These are phyloP conservation scores for Scomber colias DNA, from an alignment of 2,113 vertebrate genomes.

Conservation along the genomic window DNA sequence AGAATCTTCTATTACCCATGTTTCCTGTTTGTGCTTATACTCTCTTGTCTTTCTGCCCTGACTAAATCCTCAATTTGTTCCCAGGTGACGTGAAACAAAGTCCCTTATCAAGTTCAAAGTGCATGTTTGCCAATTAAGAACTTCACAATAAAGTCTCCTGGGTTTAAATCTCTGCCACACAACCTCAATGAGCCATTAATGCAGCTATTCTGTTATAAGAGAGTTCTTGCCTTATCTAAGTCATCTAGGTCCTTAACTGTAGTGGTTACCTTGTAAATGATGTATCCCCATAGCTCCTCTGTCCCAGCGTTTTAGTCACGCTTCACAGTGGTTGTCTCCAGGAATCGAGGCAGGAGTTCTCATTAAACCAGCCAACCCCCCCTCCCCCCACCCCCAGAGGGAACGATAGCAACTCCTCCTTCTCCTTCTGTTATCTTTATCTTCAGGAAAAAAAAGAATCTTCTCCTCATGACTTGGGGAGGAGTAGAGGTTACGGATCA, in stretches of 20 bases:
- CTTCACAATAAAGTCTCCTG: background rate
- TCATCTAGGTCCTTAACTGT: background rate
- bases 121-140: conserved; percentile 26
- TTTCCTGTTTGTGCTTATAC: background rate
- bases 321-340: conserved; percentile 44
- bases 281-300: conserved; percentile 26
- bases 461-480: conserved; percentile 18
- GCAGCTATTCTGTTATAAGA: background rate
- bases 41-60: background rate
- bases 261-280: conserved; percentile 23
- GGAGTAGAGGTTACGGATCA: conserved; percentile 27
- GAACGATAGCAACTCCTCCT: conserved; percentile 17
- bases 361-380: conserved; percentile 39
- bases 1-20: background rate
- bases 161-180: conserved; percentile 4
- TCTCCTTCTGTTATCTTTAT: conserved; percentile 35
- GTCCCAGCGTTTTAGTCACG: conserved; percentile 33
- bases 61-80: conserved; percentile 26
- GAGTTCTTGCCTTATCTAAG: background rate
- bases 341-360: conserved; percentile 44
- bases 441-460: conserved; percentile 9
- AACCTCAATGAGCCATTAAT: background rate
- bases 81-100: background rate
- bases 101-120: conserved; percentile 22
- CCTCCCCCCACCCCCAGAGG: conserved; percentile 11